Conservation (phyloP, 2,888 invertebrate genomes). For the Drosophila buzzatii region DNA sequence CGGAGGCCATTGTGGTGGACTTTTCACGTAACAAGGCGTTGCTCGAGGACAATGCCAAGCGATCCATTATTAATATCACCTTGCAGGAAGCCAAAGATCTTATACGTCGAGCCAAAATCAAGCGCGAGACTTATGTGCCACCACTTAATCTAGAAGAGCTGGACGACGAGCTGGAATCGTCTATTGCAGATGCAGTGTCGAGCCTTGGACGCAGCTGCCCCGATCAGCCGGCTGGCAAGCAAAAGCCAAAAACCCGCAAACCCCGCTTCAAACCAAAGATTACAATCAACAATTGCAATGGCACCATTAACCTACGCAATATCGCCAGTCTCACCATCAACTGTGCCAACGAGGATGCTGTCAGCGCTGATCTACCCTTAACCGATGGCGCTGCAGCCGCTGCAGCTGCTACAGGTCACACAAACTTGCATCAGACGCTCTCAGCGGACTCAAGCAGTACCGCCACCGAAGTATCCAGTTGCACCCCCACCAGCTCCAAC, state of each 20-base stretch:
- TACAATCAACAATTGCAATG: constrained; percentile 85
- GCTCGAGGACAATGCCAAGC: constrained; percentile 83
- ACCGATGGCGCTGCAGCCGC: constrained; percentile 34
- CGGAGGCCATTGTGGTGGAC: constrained; percentile 81
- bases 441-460: constrained; percentile 45
- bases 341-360: constrained; percentile 81
- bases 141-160: constrained; percentile 82
- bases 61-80: constrained; percentile 85
- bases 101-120: constrained; percentile 79
- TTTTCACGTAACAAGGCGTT: constrained; percentile 82
- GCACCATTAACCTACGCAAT: constrained; percentile 84
- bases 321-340: constrained; percentile 85
- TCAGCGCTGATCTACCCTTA: constrained; percentile 74
- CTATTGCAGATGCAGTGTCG: constrained; percentile 81
- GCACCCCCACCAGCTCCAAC: constrained; percentile 74
- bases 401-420: constrained; percentile 20
- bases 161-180: constrained; percentile 81
- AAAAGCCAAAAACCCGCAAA: constrained; percentile 66
- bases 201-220: constrained; percentile 71
- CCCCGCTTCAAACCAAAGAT: constrained; percentile 84
- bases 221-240: constrained; percentile 40
- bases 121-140: constrained; percentile 72
- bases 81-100: constrained; percentile 84
- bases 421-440: constrained; percentile 29
- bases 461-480: constrained; percentile 57